phyloP scores from a whole-genome alignment of 2,888 invertebrate species.

The Drosophila anomalata region DNA sequence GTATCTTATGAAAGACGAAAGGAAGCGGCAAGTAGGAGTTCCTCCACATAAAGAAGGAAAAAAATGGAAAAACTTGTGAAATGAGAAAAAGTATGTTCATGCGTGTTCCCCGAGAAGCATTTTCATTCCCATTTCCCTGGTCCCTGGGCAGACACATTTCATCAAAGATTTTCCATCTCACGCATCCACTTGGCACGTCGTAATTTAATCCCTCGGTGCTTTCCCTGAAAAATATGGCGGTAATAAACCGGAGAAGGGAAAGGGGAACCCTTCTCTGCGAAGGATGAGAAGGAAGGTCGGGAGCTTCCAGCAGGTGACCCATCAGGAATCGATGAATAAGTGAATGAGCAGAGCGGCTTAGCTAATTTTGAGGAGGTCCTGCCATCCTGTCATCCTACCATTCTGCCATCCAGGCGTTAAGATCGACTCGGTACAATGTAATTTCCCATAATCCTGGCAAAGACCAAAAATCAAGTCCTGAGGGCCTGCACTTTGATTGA shows the following conservation, averaged over 20 bases:
- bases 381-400: constrained; percentile 56
- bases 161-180: constrained; percentile 67
- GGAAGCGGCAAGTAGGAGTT: not conserved
- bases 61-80: constrained; percentile 5
- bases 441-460: constrained; percentile 18
- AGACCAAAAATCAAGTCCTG: constrained; percentile 26
- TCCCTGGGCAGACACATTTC: constrained; percentile 53
- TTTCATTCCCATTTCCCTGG: constrained; percentile 36
- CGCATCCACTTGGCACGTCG: constrained; percentile 43
- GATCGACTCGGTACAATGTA: constrained; percentile 16
- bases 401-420: constrained; percentile 50
- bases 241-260: constrained; percentile 27
- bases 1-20: constrained; percentile 54
- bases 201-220: constrained; percentile 66
- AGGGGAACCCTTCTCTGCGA: constrained; percentile 9
- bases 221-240: constrained; percentile 45
- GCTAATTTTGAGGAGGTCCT: constrained; percentile 24
- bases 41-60: constrained; percentile 20
- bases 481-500: constrained; percentile 18
- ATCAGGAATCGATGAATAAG: constrained; percentile 2
- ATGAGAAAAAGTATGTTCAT: constrained; percentile 65
- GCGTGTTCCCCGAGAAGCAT: constrained; percentile 53
- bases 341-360: constrained; percentile 38
- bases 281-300: not conserved
- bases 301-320: constrained; percentile 37